These are phyloP conservation scores for Tetanocera ferruginea DNA, from an alignment of 2,888 invertebrate genomes.

Conservation along the genomic window DNA sequence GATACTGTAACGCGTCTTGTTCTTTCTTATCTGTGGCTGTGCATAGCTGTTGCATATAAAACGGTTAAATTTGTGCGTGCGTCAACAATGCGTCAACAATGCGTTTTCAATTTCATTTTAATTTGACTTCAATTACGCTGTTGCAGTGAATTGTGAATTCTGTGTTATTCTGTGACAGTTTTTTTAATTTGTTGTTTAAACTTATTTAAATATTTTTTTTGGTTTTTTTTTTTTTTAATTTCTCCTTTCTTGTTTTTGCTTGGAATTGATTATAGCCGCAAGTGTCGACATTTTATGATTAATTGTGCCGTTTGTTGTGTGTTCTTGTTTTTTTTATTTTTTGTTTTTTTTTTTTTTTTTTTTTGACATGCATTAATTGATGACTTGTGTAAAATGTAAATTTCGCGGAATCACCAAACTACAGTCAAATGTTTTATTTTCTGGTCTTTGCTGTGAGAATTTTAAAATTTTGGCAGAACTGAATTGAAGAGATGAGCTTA, in stretches of 20 bases:
- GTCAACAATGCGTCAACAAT: background rate
- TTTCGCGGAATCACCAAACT: too few relatives aligned
- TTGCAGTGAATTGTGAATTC: background rate
- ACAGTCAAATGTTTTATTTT: too few relatives aligned
- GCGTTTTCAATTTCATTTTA: background rate
- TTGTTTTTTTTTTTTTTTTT: background rate
- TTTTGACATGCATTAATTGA: background rate
- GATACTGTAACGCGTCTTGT: background rate
- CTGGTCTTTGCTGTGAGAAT: too few relatives aligned
- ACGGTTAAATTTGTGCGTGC: background rate
- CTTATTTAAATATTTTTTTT: background rate
- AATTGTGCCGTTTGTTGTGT: conserved; percentile 15
- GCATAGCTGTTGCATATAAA: background rate
- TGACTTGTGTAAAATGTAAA: background rate
- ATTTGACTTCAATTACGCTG: conserved; percentile 17
- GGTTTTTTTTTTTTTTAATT: background rate
- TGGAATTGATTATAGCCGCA: background rate
- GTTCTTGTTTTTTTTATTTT: background rate
- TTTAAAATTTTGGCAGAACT: too few relatives aligned
- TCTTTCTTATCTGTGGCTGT: background rate
- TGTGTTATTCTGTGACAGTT: background rate
- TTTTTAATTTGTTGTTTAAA: background rate
- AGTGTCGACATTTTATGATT: conserved; percentile 30
- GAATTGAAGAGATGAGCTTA: too few relatives aligned
- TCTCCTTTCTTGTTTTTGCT: background rate